A percentile compares a stretch with the other conserved stretches of the same genome.
These are phyloP conservation scores for Kryptolebias ocellatus DNA, from an alignment of 2,797 vertebrate species.

Conservation along the genomic window DNA sequence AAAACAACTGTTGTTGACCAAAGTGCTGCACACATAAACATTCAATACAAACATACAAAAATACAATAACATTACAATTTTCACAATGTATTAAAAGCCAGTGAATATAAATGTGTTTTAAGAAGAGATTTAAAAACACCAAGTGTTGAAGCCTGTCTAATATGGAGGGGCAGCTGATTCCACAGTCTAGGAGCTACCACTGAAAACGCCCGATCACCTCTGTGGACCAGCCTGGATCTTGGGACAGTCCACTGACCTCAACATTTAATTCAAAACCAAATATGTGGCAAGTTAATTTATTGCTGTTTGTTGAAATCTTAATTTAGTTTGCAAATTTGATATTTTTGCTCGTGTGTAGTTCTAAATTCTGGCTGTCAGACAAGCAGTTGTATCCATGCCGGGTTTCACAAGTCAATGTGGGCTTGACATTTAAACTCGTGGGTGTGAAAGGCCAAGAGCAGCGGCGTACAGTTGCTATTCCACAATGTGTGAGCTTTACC, in stretches of 20 bases:
- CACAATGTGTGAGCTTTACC: conserved; percentile 64
- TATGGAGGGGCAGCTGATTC: too few relatives aligned
- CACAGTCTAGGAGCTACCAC: too few relatives aligned
- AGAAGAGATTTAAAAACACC: too few relatives aligned
- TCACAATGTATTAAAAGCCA: too few relatives aligned
- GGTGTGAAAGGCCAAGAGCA: conserved; percentile 74
- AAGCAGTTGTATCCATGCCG: conserved; percentile 50
- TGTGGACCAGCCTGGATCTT: too few relatives aligned
- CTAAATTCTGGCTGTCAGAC: conserved; percentile 37
- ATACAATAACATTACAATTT: too few relatives aligned
- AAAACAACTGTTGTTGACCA: too few relatives aligned
- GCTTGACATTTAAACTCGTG: conserved; percentile 78
- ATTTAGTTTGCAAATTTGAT: conserved; percentile 3
- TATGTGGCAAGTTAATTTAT: conserved; percentile 8
- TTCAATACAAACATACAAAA: too few relatives aligned
- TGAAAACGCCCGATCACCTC: too few relatives aligned
- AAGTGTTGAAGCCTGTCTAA: too few relatives aligned
- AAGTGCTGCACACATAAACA: too few relatives aligned
- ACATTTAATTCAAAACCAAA: not conserved
- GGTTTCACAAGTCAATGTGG: conserved; percentile 62
- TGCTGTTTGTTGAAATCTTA: conserved; percentile 9
- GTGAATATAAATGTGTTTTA: too few relatives aligned
- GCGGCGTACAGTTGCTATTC: conserved; percentile 55
- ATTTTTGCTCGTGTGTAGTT: conserved; percentile 13
- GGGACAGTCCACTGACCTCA: not conserved